Evolutionary conservation across 2,113 vertebrate genomes (phyloP).

Genomic region (Dasyprocta punctata): DNA sequence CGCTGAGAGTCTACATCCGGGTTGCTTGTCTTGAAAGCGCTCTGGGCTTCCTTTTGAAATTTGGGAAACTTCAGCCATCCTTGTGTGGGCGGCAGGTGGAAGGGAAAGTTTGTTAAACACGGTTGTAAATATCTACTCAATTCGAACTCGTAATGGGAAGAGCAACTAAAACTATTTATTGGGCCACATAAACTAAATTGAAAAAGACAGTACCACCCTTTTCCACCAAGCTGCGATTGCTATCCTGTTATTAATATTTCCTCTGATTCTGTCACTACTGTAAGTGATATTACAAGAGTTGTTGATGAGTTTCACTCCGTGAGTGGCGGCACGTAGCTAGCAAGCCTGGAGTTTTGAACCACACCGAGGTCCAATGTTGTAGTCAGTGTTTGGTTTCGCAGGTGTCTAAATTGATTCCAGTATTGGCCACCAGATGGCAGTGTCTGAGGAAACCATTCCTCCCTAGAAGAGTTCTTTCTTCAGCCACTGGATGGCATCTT

Average conservation of each 20-base stretch:
- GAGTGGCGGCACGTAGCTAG: background rate
- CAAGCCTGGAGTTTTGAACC: background rate
- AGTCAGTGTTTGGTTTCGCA: background rate
- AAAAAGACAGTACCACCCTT: background rate
- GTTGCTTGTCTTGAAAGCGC: background rate
- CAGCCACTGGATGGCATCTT: conserved; percentile 82
- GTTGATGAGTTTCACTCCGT: background rate
- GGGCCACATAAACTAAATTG: background rate
- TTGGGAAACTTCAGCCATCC: background rate
- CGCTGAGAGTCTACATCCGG: too few relatives aligned
- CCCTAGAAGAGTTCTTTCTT: conserved; percentile 37
- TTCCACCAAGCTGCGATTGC: background rate
- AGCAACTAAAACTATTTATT: background rate
- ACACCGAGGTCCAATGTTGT: background rate
- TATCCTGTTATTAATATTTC: background rate
- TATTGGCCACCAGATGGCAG: conserved; percentile 79
- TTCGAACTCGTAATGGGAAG: conserved; percentile 1
- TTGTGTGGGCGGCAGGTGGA: background rate
- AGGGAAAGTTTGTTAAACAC: background rate
- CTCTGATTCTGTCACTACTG: background rate
- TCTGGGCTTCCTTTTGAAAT: background rate
- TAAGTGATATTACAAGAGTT: background rate
- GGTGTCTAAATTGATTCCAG: background rate
- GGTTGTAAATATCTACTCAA: background rate
- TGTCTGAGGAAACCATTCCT: background rate